Percentiles rank a stretch among this genome's conserved stretches.
phyloP scores from a whole-genome alignment of 2,888 invertebrate genomes.

The Chloroclysta siterata region DNA sequence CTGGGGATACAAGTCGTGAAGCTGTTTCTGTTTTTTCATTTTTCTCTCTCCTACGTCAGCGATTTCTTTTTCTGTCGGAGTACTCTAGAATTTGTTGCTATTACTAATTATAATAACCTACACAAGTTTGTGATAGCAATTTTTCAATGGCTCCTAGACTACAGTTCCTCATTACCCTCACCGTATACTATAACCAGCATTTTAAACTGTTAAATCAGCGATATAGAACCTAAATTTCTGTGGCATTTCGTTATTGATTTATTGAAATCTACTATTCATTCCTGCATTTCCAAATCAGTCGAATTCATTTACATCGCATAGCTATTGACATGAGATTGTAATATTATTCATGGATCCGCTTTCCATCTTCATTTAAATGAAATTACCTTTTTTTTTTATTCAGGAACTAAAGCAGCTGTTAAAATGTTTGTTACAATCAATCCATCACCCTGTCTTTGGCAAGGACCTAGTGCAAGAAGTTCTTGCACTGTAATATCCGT shows the following conservation, averaged over 20 bases:
- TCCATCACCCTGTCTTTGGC: too few relatives aligned
- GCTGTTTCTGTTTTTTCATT: too few relatives aligned
- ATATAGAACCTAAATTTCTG: conserved; percentile 18
- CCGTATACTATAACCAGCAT: conserved; percentile 2
- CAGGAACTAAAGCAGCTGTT: background rate
- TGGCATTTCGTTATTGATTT: conserved; percentile 13
- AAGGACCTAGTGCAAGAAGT: too few relatives aligned
- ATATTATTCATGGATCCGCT: conserved; percentile 55
- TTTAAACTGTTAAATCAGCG: conserved; percentile 19
- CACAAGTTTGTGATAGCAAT: background rate
- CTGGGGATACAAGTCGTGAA: too few relatives aligned
- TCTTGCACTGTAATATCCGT: too few relatives aligned
- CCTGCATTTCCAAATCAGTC: conserved; percentile 35
- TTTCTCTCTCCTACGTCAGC: too few relatives aligned
- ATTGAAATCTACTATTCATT: conserved; percentile 24
- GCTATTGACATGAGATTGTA: conserved; percentile 39
- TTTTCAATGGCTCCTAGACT: conserved; percentile 18
- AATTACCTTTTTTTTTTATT: conserved; percentile 9
- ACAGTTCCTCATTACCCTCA: conserved; percentile 9
- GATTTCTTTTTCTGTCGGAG: too few relatives aligned
- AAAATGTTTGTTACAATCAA: too few relatives aligned
- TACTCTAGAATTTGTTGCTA: background rate
- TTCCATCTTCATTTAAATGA: conserved; percentile 50
- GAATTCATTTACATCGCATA: conserved; percentile 32
- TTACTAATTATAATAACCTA: background rate